phyloP scores from a whole-genome alignment of 2,888 invertebrate species.

The Celastrina argiolus region DNA sequence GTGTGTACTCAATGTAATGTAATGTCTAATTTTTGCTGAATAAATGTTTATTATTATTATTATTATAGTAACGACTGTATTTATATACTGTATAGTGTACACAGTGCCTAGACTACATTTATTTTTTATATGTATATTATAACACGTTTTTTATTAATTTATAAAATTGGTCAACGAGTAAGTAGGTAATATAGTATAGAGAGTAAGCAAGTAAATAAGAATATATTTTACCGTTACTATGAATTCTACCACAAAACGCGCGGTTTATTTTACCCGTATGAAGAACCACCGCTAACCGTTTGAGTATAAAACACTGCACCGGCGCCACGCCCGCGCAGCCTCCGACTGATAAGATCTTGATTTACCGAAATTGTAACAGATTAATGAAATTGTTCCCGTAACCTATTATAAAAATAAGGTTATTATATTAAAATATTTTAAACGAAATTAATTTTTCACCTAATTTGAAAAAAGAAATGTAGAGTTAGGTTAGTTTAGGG shows the following conservation, averaged over 20 bases:
- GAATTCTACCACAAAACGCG: background rate
- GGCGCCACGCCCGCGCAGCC: slow-evolving; percentile 49
- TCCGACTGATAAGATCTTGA: slow-evolving; percentile 24
- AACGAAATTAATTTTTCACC: slow-evolving; percentile 16
- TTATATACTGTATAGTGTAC: too few relatives aligned
- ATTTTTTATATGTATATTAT: too few relatives aligned
- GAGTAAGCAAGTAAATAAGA: background rate
- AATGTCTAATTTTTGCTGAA: too few relatives aligned
- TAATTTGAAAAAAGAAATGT: background rate
- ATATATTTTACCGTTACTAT: background rate
- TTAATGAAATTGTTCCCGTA: slow-evolving; percentile 19
- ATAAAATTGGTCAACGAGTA: background rate
- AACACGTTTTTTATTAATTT: too few relatives aligned
- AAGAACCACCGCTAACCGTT: background rate
- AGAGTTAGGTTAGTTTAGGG: background rate
- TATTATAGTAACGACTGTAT: too few relatives aligned
- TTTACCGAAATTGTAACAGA: slow-evolving; percentile 24
- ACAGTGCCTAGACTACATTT: too few relatives aligned
- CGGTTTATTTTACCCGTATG: background rate
- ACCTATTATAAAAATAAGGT: slow-evolving; percentile 1
- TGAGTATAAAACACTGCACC: slow-evolving; percentile 5
- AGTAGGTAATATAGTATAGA: background rate
- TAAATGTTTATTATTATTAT: too few relatives aligned
- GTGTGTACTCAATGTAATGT: too few relatives aligned
- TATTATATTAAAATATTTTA: slow-evolving; percentile 21